Conservation (phyloP, 2,113 vertebrate genomes). For the Microcebus jonahi region DNA sequence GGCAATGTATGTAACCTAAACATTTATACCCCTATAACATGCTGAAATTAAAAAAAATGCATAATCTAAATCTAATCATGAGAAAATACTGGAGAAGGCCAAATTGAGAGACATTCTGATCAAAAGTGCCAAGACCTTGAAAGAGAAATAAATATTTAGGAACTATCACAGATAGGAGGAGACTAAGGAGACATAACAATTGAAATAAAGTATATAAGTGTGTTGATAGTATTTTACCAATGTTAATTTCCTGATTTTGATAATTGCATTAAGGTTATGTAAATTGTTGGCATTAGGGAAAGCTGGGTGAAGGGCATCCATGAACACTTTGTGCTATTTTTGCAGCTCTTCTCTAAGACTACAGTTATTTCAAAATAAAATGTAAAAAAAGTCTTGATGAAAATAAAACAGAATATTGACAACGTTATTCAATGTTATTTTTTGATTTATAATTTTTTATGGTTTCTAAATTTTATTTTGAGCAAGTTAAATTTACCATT, state of each 20-base stretch:
- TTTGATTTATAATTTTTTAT: neutral
- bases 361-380: conserved; percentile 34
- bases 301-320: neutral
- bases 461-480: conserved; percentile 2
- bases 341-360: neutral
- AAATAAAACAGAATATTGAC: neutral
- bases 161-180: neutral
- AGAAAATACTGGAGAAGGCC: neutral
- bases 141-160: neutral
- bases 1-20: too few relatives aligned
- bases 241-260: conserved; percentile 24
- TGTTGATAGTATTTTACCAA: neutral
- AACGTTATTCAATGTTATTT: neutral
- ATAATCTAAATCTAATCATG: neutral
- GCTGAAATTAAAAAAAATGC: neutral
- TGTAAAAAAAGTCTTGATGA: neutral
- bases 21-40: too few relatives aligned
- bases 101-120: neutral
- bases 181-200: neutral
- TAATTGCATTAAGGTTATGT: neutral
- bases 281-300: neutral
- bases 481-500: neutral
- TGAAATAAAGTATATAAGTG: neutral
- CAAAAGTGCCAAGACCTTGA: neutral
- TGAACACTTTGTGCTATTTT: neutral